These are phyloP conservation scores for Hystrix cristata DNA, from an alignment of 2,113 vertebrate genomes.

Conservation along the genomic window DNA sequence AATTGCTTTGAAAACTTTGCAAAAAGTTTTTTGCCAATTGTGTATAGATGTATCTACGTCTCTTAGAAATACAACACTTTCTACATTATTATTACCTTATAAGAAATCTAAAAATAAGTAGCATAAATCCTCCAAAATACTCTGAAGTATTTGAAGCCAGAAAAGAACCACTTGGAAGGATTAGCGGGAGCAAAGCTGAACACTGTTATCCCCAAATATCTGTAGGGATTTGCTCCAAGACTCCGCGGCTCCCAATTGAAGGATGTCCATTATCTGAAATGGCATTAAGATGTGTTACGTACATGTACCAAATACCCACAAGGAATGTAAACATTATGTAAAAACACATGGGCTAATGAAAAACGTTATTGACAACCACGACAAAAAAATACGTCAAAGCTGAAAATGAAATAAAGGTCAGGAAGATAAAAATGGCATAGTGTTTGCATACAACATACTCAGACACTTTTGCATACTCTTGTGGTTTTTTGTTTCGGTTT, in stretches of 20 bases:
- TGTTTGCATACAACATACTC: neutral
- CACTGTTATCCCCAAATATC: neutral
- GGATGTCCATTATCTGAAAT: neutral
- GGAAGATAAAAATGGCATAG: neutral
- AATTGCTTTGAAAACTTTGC: neutral
- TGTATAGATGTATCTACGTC: neutral
- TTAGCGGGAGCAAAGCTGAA: neutral
- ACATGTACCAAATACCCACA: neutral
- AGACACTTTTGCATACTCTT: neutral
- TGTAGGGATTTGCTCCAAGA: neutral
- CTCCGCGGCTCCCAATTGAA: neutral
- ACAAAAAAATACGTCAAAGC: neutral
- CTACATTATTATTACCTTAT: neutral
- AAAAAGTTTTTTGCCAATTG: no score
- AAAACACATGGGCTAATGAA: neutral
- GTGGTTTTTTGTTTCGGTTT: neutral
- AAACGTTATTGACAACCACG: neutral
- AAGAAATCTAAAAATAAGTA: neutral
- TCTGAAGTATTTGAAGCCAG: neutral
- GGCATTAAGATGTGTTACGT: neutral
- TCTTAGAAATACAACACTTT: neutral
- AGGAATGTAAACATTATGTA: neutral
- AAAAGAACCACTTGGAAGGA: neutral
- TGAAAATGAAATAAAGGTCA: neutral
- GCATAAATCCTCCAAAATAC: neutral